Evolutionary conservation across 2,113 vertebrate species (phyloP).

Genomic region (Epinephelus cyanopodus): DNA sequence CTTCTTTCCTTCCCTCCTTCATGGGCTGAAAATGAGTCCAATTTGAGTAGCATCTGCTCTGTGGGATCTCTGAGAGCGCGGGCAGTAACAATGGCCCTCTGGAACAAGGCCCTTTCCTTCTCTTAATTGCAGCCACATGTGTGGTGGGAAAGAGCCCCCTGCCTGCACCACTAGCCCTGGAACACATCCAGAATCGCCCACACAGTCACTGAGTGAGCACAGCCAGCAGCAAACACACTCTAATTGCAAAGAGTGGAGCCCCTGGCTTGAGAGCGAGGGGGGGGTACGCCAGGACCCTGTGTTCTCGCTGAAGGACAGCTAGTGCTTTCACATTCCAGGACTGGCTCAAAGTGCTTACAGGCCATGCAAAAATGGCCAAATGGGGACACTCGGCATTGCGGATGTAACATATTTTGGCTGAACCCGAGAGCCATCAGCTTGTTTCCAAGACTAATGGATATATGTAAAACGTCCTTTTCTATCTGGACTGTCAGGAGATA

Average conservation of each 20-base stretch:
- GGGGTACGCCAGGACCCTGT: constrained; percentile 58
- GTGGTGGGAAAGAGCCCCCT: constrained; percentile 77
- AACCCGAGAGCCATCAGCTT: constrained; percentile 48
- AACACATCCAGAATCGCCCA: constrained; percentile 77
- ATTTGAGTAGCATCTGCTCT: constrained; percentile 80
- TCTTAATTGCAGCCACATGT: constrained; percentile 81
- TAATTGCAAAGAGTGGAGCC: constrained; percentile 82
- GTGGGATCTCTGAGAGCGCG: constrained; percentile 71
- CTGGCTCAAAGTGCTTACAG: constrained; percentile 62
- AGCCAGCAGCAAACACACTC: constrained; percentile 79
- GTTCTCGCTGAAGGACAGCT: constrained; percentile 74
- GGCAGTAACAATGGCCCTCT: constrained; percentile 73
- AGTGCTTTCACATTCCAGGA: constrained; percentile 72
- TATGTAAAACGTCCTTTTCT: constrained; percentile 64
- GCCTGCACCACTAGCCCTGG: constrained; percentile 72
- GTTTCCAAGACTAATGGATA: constrained; percentile 67
- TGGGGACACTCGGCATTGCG: constrained; percentile 30
- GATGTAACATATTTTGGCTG: constrained; percentile 63
- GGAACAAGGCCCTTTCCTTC: constrained; percentile 75
- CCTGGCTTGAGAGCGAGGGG: constrained; percentile 68
- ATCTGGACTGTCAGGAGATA: constrained; percentile 47
- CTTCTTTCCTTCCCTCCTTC: constrained; percentile 56
- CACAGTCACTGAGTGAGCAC: constrained; percentile 73
- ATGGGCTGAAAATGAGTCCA: constrained; percentile 68
- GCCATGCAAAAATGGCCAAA: constrained; percentile 64